Base-by-base conservation (phyloP, 2,888 invertebrate species). In the Tuta absoluta region DNA sequence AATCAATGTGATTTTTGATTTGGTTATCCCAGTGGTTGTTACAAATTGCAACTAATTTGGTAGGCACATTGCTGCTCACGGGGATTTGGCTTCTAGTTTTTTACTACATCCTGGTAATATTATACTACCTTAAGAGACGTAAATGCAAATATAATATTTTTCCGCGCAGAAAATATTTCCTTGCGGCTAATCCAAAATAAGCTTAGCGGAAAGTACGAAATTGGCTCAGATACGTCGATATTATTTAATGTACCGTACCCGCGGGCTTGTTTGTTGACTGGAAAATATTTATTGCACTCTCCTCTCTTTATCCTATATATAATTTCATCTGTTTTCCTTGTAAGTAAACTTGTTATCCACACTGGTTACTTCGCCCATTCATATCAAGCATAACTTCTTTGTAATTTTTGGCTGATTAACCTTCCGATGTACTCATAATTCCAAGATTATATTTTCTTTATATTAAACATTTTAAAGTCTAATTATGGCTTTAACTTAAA, bases 201-300 rank as follows among this genome's bases (percentile, higher is more conserved):
- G 88, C 86, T 87, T 85, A 85, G 80, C 79, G 82, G 80, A 82
- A 85, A 85, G 83, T 82, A 82, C 80, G 84, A 84, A 86, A 89
- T 87, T 87, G 89, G 86, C 86, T 85, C 76, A 81, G 84, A 86
- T 87, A 85, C 83, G 86, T 86, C 86, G 86, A 88, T 88, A 86
- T 87, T 86, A 89, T 86, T 87, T 87, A 88, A 89, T 85, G 86
- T 87, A 83, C 78, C 83, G 80, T 76, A 75, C 81, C 80, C 81
- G 75, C 76, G 78, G 84, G 82, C 80, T 81, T 86, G 82, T 86
- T 86, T 86, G 84, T 84, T 80, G 81, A 82, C 80, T 83, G 85
- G 83, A 86, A 86, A 85, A 86, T 84, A 85, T 86, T 84, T 87
- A 86, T 86, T 84, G 84, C 82, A 78, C 73, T 79, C 81, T 79